phyloP scores from a whole-genome alignment of 2,888 invertebrate species.

The Dynastes hyllus region DNA sequence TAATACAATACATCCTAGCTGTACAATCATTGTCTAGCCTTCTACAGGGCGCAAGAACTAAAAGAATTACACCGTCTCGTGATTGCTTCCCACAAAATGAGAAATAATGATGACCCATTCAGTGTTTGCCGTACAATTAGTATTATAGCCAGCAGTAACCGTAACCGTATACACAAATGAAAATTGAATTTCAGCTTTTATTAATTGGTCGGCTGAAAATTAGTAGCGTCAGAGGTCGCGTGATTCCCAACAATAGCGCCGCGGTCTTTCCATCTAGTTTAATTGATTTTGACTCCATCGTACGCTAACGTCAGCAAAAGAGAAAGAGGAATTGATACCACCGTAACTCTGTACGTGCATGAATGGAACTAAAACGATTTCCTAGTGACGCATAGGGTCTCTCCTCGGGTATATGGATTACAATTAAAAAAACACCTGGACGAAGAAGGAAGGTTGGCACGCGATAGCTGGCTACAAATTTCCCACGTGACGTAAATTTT shows the following conservation, averaged over 20 bases:
- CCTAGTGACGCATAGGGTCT: not conserved
- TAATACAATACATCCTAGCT: too few relatives aligned
- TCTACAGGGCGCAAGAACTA: too few relatives aligned
- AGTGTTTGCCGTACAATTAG: not conserved
- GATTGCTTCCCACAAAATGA: slow-evolving; percentile 5
- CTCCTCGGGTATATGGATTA: slow-evolving; percentile 4
- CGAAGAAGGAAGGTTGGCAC: not conserved
- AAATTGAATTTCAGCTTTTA: slow-evolving; percentile 35
- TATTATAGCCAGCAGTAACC: not conserved
- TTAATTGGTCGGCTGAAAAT: slow-evolving; percentile 36
- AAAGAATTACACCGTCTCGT: not conserved
- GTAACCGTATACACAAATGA: slow-evolving; percentile 3
- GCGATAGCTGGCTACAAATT: not conserved
- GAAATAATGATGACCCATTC: not conserved
- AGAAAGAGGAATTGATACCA: slow-evolving; percentile 25
- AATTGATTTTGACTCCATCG: slow-evolving; percentile 35
- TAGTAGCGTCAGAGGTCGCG: slow-evolving; percentile 19
- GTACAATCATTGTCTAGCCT: too few relatives aligned
- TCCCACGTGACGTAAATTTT: slow-evolving; percentile 5
- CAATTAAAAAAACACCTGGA: slow-evolving; percentile 37
- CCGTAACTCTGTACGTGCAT: not conserved
- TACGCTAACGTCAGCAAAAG: not conserved
- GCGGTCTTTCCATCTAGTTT: slow-evolving; percentile 28
- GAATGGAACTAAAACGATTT: slow-evolving; percentile 24
- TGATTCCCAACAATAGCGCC: slow-evolving; percentile 21